phyloP scores from a whole-genome alignment of 2,113 vertebrate genomes.

The Paradisaea rubra region DNA sequence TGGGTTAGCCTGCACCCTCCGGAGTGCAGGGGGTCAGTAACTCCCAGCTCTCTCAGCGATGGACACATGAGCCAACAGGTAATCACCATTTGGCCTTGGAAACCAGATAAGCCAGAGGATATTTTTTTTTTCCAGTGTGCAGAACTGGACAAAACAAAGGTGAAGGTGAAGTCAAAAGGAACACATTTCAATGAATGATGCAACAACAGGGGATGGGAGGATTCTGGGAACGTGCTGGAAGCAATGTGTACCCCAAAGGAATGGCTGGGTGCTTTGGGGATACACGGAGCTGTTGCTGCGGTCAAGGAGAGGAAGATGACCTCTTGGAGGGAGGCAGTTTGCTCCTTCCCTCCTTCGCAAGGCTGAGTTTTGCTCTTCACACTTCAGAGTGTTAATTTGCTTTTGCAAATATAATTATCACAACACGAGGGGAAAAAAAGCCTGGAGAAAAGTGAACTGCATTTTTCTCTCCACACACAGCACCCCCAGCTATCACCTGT shows the following conservation, averaged over 20 bases:
- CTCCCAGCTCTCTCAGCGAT: not conserved
- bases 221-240: not conserved
- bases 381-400: not conserved
- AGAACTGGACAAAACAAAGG: not conserved
- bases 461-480: not conserved
- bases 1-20: not conserved
- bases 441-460: not conserved
- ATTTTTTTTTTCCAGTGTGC: not conserved
- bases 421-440: not conserved
- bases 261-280: not conserved
- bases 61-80: not conserved
- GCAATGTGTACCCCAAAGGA: not conserved
- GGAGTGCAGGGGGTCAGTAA: not conserved
- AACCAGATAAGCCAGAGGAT: not conserved
- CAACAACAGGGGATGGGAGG: accelerated
- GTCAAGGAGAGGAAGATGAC: not conserved
- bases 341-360: not conserved
- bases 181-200: not conserved
- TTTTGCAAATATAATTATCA: not conserved
- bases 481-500: not conserved
- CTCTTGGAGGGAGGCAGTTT: not conserved
- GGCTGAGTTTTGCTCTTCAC: not conserved
- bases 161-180: not conserved
- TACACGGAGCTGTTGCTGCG: accelerated
- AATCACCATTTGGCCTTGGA: not conserved